phyloP scores from a whole-genome alignment of 1,140 invertebrate species.

The Chrysoperla carnea region DNA sequence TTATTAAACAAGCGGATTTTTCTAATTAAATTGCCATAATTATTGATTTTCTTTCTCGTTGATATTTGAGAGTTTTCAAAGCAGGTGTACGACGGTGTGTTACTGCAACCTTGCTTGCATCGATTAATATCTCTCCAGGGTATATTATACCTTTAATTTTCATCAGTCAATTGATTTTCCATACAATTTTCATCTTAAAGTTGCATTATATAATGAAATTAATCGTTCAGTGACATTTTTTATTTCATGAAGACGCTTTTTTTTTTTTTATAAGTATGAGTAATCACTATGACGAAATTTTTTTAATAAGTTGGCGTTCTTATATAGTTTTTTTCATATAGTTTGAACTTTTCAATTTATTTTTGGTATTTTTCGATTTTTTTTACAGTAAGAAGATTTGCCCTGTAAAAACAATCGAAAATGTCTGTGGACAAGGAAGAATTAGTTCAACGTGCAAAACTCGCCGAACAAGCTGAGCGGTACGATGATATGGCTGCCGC shows the following conservation, averaged over 20 bases:
- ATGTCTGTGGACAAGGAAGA: conserved; percentile 82
- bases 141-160: too few species aligned
- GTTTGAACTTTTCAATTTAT: not conserved
- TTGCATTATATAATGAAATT: too few species aligned
- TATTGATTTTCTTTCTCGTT: not conserved
- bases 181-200: too few species aligned
- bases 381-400: not conserved
- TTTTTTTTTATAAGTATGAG: not conserved
- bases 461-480: conserved; percentile 89
- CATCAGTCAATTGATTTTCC: too few species aligned
- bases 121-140: too few species aligned
- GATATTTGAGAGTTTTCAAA: not conserved
- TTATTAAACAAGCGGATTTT: not conserved
- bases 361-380: not conserved
- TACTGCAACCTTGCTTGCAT: too few species aligned
- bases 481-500: conserved; percentile 58
- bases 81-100: too few species aligned
- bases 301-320: not conserved
- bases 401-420: conserved; percentile 37
- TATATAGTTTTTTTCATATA: not conserved
- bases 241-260: not conserved
- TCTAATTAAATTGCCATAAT: not conserved
- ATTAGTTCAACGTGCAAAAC: conserved; percentile 90
- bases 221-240: not conserved
- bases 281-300: not conserved